A percentile compares a stretch with the other conserved stretches of the same genome.
Conservation (phyloP, 2,888 invertebrate species). For the Erynnis tages region DNA sequence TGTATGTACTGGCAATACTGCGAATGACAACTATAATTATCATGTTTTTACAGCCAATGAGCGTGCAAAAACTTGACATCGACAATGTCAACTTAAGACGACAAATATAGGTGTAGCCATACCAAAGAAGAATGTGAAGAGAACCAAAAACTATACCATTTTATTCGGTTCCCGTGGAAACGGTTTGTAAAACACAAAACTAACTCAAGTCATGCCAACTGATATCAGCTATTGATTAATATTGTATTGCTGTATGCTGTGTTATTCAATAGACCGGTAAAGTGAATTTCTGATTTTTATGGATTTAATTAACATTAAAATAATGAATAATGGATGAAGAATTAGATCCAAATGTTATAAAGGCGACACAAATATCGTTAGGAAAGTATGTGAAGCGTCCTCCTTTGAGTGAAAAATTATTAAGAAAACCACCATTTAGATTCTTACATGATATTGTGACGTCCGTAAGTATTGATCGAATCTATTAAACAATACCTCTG, state of each 20-base stretch:
- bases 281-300: not conserved
- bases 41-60: too few relatives aligned
- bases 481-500: too few relatives aligned
- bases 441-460: conserved; percentile 97
- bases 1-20: too few relatives aligned
- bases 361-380: conserved; percentile 91
- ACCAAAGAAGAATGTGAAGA: too few relatives aligned
- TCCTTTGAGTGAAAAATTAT: conserved; percentile 93
- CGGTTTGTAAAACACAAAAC: conserved; percentile 11
- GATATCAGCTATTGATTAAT: not conserved
- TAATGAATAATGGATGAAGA: conserved; percentile 81
- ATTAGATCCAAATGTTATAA: conserved; percentile 86
- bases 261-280: too few relatives aligned
- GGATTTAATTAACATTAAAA: not conserved
- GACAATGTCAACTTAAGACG: too few relatives aligned
- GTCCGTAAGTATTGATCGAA: conserved; percentile 82
- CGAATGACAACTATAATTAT: too few relatives aligned
- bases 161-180: conserved; percentile 25
- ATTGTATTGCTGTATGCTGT: too few relatives aligned
- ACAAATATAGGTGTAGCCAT: too few relatives aligned
- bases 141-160: too few relatives aligned
- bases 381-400: conserved; percentile 96
- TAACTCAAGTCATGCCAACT: too few relatives aligned
- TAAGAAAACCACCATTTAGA: conserved; percentile 97
- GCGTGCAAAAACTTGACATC: too few relatives aligned